These are phyloP conservation scores for Acleris literana DNA, from an alignment of 2,888 invertebrate genomes.

Conservation along the genomic window DNA sequence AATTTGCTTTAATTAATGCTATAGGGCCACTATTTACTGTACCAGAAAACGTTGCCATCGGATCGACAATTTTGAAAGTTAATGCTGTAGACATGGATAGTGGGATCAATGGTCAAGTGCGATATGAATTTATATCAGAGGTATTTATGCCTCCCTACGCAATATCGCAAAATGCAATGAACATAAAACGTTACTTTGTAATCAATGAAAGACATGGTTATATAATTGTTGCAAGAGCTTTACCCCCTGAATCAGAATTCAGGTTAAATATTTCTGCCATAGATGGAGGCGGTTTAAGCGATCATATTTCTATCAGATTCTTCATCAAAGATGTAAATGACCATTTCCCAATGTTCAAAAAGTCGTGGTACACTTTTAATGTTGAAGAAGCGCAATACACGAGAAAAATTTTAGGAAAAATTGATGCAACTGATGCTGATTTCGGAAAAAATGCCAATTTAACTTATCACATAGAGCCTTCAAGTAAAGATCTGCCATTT, in stretches of 20 bases:
- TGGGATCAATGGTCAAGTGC: constrained; percentile 87
- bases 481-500: constrained; percentile 84
- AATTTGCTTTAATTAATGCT: constrained; percentile 62
- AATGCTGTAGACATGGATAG: constrained; percentile 89
- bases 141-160: constrained; percentile 84
- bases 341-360: constrained; percentile 91
- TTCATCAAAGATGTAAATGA: constrained; percentile 91
- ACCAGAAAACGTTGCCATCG: constrained; percentile 88
- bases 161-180: constrained; percentile 67
- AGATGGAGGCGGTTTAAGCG: constrained; percentile 89
- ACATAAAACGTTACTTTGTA: constrained; percentile 87
- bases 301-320: constrained; percentile 87
- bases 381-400: constrained; percentile 91
- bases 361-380: constrained; percentile 92
- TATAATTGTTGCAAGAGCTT: constrained; percentile 86
- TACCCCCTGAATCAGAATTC: constrained; percentile 90
- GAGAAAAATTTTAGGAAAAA: constrained; percentile 87
- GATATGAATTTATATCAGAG: constrained; percentile 88
- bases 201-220: constrained; percentile 91
- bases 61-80: constrained; percentile 87
- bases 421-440: constrained; percentile 91
- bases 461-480: constrained; percentile 85
- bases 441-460: constrained; percentile 91
- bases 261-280: constrained; percentile 89
- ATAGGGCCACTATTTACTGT: constrained; percentile 86